phyloP scores from a whole-genome alignment of 2,797 vertebrate species.

The Pteropus rufus region DNA sequence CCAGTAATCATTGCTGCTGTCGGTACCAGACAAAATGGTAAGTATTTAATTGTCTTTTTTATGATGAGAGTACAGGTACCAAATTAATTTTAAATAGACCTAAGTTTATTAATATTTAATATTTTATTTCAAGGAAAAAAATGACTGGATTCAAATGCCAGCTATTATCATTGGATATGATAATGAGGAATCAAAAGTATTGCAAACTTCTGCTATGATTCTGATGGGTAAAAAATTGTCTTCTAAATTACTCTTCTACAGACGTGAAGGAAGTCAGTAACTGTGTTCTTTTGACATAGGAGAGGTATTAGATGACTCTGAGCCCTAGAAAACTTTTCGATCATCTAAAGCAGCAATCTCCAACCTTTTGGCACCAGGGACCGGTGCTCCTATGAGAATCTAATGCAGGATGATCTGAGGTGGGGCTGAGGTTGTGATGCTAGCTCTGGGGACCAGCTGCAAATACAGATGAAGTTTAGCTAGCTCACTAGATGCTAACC shows the following conservation, averaged over 20 bases:
- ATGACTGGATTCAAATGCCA: conserved; percentile 7
- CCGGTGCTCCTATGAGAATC: no score
- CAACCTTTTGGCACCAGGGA: no score
- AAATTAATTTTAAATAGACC: background rate
- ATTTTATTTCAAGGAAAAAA: background rate
- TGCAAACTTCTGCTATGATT: background rate
- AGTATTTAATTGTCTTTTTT: conserved; percentile 67
- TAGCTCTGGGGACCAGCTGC: no score
- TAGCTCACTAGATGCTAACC: no score
- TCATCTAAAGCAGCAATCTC: background rate
- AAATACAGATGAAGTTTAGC: no score
- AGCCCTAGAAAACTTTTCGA: background rate
- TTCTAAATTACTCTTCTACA: background rate
- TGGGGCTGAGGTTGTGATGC: no score
- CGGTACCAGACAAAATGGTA: conserved; percentile 93
- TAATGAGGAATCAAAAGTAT: background rate
- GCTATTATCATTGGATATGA: background rate
- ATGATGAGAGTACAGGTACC: background rate
- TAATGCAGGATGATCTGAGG: no score
- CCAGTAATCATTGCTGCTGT: conserved; percentile 95
- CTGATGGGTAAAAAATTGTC: background rate
- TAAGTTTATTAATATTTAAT: conserved; percentile 56
- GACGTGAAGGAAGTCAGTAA: background rate
- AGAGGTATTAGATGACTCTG: background rate
- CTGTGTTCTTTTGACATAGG: background rate